Evolutionary conservation across 1,140 invertebrate genomes (phyloP).

Genomic region (Heliconius himera): DNA sequence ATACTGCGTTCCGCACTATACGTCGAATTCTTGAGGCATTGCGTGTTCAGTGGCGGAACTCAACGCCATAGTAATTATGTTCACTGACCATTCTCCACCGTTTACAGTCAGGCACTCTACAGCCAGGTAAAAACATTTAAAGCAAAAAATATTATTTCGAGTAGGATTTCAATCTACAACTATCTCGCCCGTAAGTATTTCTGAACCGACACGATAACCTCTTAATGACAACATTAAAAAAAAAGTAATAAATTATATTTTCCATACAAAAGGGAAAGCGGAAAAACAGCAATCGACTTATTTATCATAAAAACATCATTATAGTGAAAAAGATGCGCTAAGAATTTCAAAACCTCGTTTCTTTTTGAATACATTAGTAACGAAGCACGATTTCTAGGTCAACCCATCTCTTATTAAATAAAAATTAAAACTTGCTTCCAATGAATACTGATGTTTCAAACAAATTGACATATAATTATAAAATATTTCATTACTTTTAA

Average conservation of each 20-base stretch:
- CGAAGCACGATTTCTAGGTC: slow-evolving; percentile 20
- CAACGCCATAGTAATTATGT: too few relatives aligned
- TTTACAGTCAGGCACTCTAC: too few relatives aligned
- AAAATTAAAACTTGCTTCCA: slow-evolving; percentile 18
- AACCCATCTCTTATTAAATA: slow-evolving; percentile 12
- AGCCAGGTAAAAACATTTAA: too few relatives aligned
- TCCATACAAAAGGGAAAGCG: slow-evolving; percentile 3
- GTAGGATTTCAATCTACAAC: too few relatives aligned
- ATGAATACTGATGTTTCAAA: slow-evolving; percentile 5
- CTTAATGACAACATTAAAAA: neutral
- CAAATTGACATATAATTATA: slow-evolving; percentile 1
- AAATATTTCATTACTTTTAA: neutral
- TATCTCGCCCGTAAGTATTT: too few relatives aligned
- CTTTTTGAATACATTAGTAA: slow-evolving; percentile 30
- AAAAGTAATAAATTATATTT: neutral
- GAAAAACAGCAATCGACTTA: slow-evolving; percentile 12
- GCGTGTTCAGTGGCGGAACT: too few relatives aligned
- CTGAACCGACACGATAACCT: neutral
- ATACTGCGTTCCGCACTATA: too few relatives aligned
- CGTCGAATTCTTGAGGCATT: too few relatives aligned
- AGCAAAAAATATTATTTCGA: too few relatives aligned
- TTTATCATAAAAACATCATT: slow-evolving; percentile 16
- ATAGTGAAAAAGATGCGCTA: slow-evolving; percentile 13
- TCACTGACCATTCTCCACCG: too few relatives aligned
- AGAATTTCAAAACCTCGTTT: slow-evolving; percentile 17